Conservation (phyloP, 2,888 invertebrate genomes). For the Polydrusus cervinus region DNA sequence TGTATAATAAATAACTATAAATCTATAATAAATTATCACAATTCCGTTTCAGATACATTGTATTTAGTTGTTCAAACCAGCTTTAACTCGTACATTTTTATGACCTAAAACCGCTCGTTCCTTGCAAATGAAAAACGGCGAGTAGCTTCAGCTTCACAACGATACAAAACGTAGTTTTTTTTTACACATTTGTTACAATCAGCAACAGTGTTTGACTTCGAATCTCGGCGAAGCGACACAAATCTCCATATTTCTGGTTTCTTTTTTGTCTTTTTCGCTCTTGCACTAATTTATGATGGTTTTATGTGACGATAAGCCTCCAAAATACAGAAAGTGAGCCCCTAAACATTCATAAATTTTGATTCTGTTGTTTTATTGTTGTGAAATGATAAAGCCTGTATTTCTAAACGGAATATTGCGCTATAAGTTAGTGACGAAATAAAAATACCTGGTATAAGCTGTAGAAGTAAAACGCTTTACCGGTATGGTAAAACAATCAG, state of each 20-base stretch:
- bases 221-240: constrained; percentile 38
- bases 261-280: constrained; percentile 34
- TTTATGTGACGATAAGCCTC: constrained; percentile 39
- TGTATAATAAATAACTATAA: no score
- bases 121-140: constrained; percentile 16
- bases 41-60: background rate
- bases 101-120: background rate
- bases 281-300: constrained; percentile 28
- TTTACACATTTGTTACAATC: constrained; percentile 47
- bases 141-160: constrained; percentile 14
- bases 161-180: constrained; percentile 32
- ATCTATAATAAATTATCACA: no score
- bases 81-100: background rate
- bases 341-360: constrained; percentile 43
- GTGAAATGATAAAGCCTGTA: background rate
- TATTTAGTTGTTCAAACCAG: background rate
- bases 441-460: no score
- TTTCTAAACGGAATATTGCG: background rate
- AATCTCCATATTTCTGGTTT: constrained; percentile 45
- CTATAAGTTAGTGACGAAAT: background rate
- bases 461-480: no score
- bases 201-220: constrained; percentile 44
- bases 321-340: constrained; percentile 38
- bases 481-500: no score
- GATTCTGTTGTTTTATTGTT: constrained; percentile 29